phyloP scores from a whole-genome alignment of 2,797 vertebrate species.

The Chiroxiphia lanceolata region DNA sequence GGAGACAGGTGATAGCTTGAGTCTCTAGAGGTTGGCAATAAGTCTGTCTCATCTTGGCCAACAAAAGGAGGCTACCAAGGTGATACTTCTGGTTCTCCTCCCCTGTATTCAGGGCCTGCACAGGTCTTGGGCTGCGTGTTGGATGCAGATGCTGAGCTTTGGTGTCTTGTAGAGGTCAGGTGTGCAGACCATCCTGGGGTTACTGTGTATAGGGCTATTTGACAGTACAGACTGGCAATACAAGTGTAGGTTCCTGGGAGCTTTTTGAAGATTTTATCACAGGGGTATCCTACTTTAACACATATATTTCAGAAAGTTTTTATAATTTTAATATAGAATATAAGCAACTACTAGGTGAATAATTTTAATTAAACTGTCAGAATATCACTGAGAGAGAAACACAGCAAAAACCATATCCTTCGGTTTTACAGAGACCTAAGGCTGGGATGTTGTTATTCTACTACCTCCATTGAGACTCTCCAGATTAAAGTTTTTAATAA shows the following conservation, averaged over 20 bases:
- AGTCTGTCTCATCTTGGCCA: background rate
- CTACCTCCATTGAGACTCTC: background rate
- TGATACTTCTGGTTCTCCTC: background rate
- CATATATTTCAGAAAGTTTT: background rate
- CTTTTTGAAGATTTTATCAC: background rate
- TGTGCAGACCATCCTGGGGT: background rate
- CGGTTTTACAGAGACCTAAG: background rate
- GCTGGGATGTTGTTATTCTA: background rate
- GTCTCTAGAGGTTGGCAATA: background rate
- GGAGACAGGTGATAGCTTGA: background rate
- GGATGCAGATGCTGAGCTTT: background rate
- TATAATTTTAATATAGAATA: background rate
- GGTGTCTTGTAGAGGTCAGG: background rate
- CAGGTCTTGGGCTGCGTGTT: background rate
- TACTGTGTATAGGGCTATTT: background rate
- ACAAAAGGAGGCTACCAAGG: background rate
- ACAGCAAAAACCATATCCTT: background rate
- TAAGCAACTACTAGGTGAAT: background rate
- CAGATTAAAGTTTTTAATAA: background rate
- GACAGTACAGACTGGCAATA: background rate
- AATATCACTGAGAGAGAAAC: background rate
- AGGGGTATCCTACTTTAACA: background rate
- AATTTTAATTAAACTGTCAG: background rate
- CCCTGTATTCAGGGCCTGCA: background rate
- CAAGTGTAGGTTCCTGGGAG: background rate